These are phyloP conservation scores for Keiferia lycopersicella DNA, from an alignment of 2,888 invertebrate species.

Conservation along the genomic window DNA sequence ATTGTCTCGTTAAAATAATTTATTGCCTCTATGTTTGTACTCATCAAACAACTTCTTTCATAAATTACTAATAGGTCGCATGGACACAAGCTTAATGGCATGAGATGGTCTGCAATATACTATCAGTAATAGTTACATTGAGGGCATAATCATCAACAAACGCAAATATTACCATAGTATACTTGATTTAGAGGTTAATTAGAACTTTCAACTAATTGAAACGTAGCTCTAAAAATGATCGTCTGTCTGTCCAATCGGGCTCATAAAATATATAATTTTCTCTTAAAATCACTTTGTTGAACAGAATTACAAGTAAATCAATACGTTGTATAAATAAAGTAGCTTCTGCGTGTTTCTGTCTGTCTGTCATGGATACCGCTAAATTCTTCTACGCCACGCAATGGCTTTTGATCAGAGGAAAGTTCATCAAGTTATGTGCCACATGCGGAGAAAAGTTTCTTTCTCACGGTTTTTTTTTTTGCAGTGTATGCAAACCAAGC, in stretches of 20 bases:
- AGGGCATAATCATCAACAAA: neutral
- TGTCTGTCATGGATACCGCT: too few relatives aligned
- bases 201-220: slow-evolving; percentile 6
- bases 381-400: too few relatives aligned
- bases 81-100: neutral
- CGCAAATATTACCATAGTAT: neutral
- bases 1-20: neutral
- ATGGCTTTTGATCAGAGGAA: too few relatives aligned
- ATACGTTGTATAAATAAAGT: too few relatives aligned
- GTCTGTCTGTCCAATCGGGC: too few relatives aligned
- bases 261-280: too few relatives aligned
- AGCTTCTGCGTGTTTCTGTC: too few relatives aligned
- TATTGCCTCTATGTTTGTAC: neutral
- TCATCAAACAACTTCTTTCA: neutral
- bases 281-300: too few relatives aligned
- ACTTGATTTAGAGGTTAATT: neutral
- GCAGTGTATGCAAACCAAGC: neutral
- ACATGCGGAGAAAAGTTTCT: too few relatives aligned
- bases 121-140: slow-evolving; percentile 3
- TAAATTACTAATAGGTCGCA: neutral
- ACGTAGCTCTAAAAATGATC: neutral
- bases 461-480: too few relatives aligned
- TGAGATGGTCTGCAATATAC: neutral
- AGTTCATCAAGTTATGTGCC: too few relatives aligned
- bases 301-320: too few relatives aligned